A percentile compares a stretch with the other conserved stretches of the same genome.
These are phyloP conservation scores for Saturnia japonica DNA, from an alignment of 2,888 invertebrate genomes.

Conservation along the genomic window DNA sequence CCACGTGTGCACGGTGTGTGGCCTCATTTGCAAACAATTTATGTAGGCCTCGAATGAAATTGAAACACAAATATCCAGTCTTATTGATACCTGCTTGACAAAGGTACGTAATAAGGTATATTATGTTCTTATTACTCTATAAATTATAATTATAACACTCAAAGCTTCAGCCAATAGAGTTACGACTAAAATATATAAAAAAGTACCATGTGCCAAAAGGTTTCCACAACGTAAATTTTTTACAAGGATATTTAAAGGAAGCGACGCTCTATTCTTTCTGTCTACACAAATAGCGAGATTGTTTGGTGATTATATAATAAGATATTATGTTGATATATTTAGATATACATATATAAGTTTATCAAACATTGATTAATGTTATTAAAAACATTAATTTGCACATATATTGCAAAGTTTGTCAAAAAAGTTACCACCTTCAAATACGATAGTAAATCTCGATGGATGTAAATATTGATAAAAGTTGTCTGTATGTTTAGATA, in stretches of 20 bases:
- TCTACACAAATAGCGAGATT: neutral
- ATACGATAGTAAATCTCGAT: neutral
- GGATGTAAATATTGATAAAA: neutral
- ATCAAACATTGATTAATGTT: too few relatives aligned
- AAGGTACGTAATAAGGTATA: neutral
- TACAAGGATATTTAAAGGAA: neutral
- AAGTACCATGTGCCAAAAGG: neutral
- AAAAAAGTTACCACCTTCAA: neutral
- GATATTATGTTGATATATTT: too few relatives aligned
- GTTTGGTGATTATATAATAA: neutral
- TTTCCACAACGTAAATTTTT: neutral
- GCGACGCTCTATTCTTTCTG: neutral
- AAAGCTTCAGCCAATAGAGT: neutral
- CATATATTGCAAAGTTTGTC: too few relatives aligned
- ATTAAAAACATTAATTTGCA: too few relatives aligned
- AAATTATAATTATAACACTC: neutral
- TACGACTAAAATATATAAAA: neutral
- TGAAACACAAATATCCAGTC: slow-evolving; percentile 1
- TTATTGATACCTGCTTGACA: neutral
- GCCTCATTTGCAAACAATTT: slow-evolving; percentile 18
- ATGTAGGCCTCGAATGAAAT: slow-evolving; percentile 1
- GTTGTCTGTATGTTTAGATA: neutral
- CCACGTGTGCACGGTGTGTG: slow-evolving; percentile 17
- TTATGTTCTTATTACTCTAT: neutral
- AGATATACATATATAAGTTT: too few relatives aligned